Conservation (phyloP, 1,140 invertebrate genomes). For the Hyles vespertilio region DNA sequence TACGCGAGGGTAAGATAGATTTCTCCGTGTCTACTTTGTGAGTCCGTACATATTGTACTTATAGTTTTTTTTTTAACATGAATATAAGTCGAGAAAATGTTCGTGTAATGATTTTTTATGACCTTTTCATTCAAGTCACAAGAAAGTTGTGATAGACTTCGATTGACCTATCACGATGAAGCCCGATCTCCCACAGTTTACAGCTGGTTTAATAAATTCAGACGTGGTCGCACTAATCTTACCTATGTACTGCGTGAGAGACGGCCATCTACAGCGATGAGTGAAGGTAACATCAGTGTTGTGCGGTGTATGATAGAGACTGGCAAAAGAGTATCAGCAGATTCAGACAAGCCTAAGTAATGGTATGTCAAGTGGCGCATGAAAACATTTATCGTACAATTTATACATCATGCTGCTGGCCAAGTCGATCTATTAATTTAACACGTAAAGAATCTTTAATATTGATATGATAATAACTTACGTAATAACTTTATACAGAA, state of each 20-base stretch:
- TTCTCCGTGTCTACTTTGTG: no score
- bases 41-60: no score
- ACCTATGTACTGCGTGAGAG: not conserved
- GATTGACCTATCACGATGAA: constrained; percentile 1
- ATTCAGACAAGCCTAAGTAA: not conserved
- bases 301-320: constrained; percentile 1
- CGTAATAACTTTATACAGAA: no score
- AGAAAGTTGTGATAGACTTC: constrained; percentile 1
- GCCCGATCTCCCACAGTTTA: not conserved
- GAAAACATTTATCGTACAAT: no score
- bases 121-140: not conserved
- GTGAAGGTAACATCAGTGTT: constrained; percentile 1
- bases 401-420: no score
- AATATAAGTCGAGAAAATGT: not conserved
- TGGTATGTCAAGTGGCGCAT: no score
- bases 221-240: constrained; percentile 1
- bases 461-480: no score
- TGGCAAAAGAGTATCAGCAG: not conserved
- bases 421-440: no score
- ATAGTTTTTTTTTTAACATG: no score
- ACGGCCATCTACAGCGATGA: not conserved
- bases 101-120: not conserved
- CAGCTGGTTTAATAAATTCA: constrained; percentile 1
- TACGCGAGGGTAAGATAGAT: no score
- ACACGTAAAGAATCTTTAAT: no score